These are phyloP conservation scores for Zaprionus taronus DNA, from an alignment of 1,140 invertebrate species.

Conservation along the genomic window DNA sequence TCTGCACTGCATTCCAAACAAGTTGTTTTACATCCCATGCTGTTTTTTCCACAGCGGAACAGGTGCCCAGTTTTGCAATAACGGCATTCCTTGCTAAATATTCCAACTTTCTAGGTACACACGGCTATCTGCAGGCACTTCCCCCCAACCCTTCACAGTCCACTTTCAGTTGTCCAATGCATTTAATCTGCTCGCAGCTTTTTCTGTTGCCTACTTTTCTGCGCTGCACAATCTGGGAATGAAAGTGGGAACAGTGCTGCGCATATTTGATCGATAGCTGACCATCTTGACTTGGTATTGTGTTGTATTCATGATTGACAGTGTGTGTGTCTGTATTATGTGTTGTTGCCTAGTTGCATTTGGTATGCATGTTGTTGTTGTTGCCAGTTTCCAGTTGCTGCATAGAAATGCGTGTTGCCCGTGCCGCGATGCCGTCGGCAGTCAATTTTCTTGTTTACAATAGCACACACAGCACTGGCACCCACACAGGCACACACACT, in stretches of 20 bases:
- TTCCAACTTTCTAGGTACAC: no score
- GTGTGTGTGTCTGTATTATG: neutral
- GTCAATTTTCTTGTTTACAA: conserved; percentile 77
- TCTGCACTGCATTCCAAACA: no score
- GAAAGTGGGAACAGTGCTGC: neutral
- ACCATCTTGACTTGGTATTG: conserved; percentile 36
- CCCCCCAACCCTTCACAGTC: no score
- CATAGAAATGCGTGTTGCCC: conserved; percentile 44
- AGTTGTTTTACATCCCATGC: no score
- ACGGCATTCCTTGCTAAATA: no score
- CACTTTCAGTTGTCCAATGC: neutral
- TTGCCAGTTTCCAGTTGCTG: conserved; percentile 4
- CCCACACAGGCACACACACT: conserved; percentile 3
- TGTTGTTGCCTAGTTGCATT: neutral
- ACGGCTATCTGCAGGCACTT: no score
- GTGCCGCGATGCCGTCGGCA: conserved; percentile 49
- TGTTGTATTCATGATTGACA: neutral
- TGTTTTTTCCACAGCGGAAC: no score
- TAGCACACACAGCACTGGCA: conserved; percentile 20
- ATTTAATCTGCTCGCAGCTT: neutral
- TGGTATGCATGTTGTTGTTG: neutral
- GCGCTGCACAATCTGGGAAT: neutral
- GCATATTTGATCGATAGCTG: conserved; percentile 24
- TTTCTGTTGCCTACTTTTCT: conserved; percentile 37
- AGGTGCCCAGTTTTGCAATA: no score